phyloP scores from a whole-genome alignment of 1,140 invertebrate genomes.

The Zaprionus camerounensis region DNA sequence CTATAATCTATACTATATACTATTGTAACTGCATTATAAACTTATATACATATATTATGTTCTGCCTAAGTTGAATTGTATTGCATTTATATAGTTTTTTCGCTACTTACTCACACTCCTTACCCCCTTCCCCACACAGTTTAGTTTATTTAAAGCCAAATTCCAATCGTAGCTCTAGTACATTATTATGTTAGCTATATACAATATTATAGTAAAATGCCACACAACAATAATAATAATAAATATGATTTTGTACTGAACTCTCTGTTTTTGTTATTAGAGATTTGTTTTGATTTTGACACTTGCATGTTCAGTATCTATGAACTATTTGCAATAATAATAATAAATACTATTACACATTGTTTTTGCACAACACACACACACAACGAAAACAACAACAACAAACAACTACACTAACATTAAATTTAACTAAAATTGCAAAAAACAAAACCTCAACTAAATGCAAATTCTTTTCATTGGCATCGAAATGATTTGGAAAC shows the following conservation, averaged over 20 bases:
- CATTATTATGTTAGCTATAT: slow-evolving; percentile 31
- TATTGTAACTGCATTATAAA: slow-evolving; percentile 9
- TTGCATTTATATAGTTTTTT: slow-evolving; percentile 25
- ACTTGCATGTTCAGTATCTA: slow-evolving; percentile 42
- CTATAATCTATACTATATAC: slow-evolving; percentile 16
- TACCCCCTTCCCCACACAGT: slow-evolving; percentile 7
- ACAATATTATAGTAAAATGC: slow-evolving; percentile 48
- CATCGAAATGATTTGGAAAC: slow-evolving; percentile 53
- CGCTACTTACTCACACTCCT: slow-evolving; percentile 14
- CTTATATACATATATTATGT: slow-evolving; percentile 13
- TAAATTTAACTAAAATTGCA: slow-evolving; percentile 48
- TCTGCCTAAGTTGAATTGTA: slow-evolving; percentile 26
- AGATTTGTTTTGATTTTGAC: slow-evolving; percentile 19
- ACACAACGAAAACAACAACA: slow-evolving; percentile 46
- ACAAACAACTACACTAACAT: slow-evolving; percentile 47
- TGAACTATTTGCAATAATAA: slow-evolving; percentile 36
- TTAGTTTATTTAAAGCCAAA: slow-evolving; percentile 73
- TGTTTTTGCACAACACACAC: slow-evolving; percentile 71
- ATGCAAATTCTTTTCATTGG: slow-evolving; percentile 60
- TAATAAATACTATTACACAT: slow-evolving; percentile 26
- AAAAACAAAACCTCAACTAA: slow-evolving; percentile 50
- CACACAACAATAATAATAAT: slow-evolving; percentile 63
- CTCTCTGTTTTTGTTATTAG: slow-evolving; percentile 13
- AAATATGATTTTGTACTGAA: slow-evolving; percentile 77
- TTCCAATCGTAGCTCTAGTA: slow-evolving; percentile 59